phyloP scores from a whole-genome alignment of 2,888 invertebrate species.

The Blera fallax region DNA sequence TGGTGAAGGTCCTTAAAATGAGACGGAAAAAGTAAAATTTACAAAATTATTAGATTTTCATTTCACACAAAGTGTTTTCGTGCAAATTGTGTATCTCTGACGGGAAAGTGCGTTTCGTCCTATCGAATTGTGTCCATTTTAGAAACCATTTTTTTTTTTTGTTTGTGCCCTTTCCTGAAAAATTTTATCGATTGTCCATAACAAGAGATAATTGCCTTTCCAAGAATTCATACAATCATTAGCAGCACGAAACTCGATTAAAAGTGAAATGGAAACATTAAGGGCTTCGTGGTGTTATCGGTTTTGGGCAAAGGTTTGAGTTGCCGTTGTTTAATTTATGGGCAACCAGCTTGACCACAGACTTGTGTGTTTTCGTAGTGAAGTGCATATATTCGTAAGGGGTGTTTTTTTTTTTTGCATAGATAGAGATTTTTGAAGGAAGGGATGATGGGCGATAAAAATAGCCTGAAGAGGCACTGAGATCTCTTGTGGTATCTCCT shows the following conservation, averaged over 20 bases:
- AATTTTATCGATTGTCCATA: slow-evolving; percentile 59
- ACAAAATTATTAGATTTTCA: neutral
- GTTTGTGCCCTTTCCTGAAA: slow-evolving; percentile 16
- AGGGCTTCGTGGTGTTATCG: neutral
- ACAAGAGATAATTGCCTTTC: slow-evolving; percentile 43
- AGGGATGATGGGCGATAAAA: too few species aligned
- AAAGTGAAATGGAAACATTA: neutral
- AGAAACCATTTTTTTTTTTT: neutral
- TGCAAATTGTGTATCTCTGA: too few species aligned
- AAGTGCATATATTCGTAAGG: too few species aligned
- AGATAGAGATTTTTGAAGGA: too few species aligned
- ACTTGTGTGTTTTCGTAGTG: too few species aligned
- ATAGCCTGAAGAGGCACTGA: too few species aligned
- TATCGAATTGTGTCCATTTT: neutral
- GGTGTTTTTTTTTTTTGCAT: too few species aligned
- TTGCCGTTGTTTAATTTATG: too few species aligned
- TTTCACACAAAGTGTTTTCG: neutral
- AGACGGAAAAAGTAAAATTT: slow-evolving; percentile 51
- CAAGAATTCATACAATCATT: neutral
- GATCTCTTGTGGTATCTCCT: too few species aligned
- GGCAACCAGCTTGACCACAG: too few species aligned
- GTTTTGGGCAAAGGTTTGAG: too few species aligned
- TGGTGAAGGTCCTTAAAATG: slow-evolving; percentile 25
- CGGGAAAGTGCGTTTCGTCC: neutral
- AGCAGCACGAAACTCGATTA: neutral